A percentile compares a stretch with the other conserved stretches of the same genome.
Conservation (phyloP, 2,888 invertebrate genomes). For the Hipparchia semele region DNA sequence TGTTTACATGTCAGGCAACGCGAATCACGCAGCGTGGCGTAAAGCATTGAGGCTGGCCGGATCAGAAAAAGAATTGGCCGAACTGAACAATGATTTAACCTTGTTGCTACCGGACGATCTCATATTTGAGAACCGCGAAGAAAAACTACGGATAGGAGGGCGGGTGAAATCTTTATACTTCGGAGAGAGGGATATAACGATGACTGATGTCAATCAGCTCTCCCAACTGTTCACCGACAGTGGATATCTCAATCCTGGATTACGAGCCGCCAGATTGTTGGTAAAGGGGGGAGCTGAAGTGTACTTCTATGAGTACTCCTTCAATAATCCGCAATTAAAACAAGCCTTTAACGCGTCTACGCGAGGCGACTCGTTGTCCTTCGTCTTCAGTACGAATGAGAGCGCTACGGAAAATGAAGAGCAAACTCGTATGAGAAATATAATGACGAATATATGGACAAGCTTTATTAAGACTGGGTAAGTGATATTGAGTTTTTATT, state of each 20-base stretch:
- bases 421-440: slow-evolving; percentile 44
- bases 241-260: slow-evolving; percentile 58
- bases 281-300: slow-evolving; percentile 66
- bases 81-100: slow-evolving; percentile 52
- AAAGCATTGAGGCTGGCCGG: slow-evolving; percentile 53
- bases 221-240: slow-evolving; percentile 62
- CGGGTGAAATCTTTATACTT: slow-evolving; percentile 60
- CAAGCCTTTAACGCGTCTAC: slow-evolving; percentile 73
- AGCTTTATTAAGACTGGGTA: slow-evolving; percentile 82
- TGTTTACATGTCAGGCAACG: slow-evolving; percentile 62
- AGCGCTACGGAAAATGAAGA: slow-evolving; percentile 42
- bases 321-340: slow-evolving; percentile 52
- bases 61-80: slow-evolving; percentile 46
- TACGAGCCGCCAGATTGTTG: slow-evolving; percentile 59
- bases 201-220: slow-evolving; percentile 46
- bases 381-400: slow-evolving; percentile 66
- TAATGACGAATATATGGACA: slow-evolving; percentile 59
- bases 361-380: slow-evolving; percentile 80
- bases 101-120: slow-evolving; percentile 62
- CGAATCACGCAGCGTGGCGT: slow-evolving; percentile 60
- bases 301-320: slow-evolving; percentile 81
- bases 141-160: slow-evolving; percentile 46
- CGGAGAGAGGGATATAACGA: slow-evolving; percentile 48
- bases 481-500: slow-evolving; percentile 36
- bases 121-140: slow-evolving; percentile 46